These are phyloP conservation scores for Oxygymnocypris stewartii DNA, from an alignment of 2,113 vertebrate species.

Conservation along the genomic window DNA sequence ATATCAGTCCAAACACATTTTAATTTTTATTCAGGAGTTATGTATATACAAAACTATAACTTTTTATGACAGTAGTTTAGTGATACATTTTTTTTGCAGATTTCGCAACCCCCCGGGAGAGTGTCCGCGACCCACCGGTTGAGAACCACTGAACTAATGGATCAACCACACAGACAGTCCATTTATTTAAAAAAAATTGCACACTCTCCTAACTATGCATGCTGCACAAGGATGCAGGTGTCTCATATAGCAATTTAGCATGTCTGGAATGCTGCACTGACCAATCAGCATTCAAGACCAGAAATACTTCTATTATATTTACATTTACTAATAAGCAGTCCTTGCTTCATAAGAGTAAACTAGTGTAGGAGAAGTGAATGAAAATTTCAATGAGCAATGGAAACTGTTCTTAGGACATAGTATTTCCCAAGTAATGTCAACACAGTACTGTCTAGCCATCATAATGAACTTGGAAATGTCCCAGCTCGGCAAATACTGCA, in stretches of 20 bases:
- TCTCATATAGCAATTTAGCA: not conserved
- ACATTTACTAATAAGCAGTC: not conserved
- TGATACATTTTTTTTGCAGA: too few relatives aligned
- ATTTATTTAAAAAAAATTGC: not conserved
- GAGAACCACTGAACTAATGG: too few relatives aligned
- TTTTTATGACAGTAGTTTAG: too few relatives aligned
- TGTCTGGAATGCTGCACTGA: not conserved
- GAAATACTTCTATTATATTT: not conserved
- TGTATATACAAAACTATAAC: too few relatives aligned
- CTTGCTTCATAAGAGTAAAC: not conserved
- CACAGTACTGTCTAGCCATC: constrained; percentile 3
- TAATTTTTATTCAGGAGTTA: too few relatives aligned
- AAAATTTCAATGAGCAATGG: not conserved
- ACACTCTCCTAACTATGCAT: not conserved
- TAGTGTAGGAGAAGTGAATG: not conserved
- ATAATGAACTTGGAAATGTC: not conserved
- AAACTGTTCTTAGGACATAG: not conserved
- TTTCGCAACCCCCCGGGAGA: too few relatives aligned
- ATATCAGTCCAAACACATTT: too few relatives aligned
- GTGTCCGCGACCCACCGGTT: too few relatives aligned
- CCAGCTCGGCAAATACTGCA: constrained; percentile 14
- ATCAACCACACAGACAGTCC: not conserved
- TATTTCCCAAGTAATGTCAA: constrained; percentile 1
- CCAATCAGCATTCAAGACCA: not conserved
- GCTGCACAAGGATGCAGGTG: not conserved